A percentile compares a stretch with the other conserved stretches of the same genome.
Conservation (phyloP, 2,888 invertebrate genomes). For the Cosmopolites sordidus region DNA sequence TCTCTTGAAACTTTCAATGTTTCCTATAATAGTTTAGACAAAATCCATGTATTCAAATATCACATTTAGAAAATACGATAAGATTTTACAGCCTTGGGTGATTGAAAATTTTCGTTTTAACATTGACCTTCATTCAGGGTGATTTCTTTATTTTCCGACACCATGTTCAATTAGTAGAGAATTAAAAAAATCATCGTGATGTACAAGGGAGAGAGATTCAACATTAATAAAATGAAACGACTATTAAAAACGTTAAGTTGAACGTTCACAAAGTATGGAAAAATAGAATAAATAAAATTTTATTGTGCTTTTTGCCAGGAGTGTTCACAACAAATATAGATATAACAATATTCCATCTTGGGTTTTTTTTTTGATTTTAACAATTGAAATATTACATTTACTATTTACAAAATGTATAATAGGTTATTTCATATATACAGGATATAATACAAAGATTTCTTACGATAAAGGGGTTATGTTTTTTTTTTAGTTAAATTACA, state of each 20-base stretch:
- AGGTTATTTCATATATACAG: constrained; percentile 22
- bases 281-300: too few relatives aligned
- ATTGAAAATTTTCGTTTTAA: constrained; percentile 21
- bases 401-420: constrained; percentile 24
- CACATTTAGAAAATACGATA: constrained; percentile 51
- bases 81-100: constrained; percentile 29
- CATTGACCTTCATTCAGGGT: constrained; percentile 4
- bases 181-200: neutral
- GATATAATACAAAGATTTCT: constrained; percentile 20
- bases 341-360: constrained; percentile 16
- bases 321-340: constrained; percentile 30
- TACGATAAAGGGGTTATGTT: constrained; percentile 16
- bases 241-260: too few relatives aligned
- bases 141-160: neutral
- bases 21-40: constrained; percentile 20
- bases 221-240: too few relatives aligned
- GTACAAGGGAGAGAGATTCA: neutral
- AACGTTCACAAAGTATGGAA: too few relatives aligned
- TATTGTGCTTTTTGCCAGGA: constrained; percentile 2
- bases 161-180: too few relatives aligned
- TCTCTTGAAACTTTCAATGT: neutral
- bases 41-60: constrained; percentile 49
- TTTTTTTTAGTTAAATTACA: constrained; percentile 17
- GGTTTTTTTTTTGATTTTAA: constrained; percentile 12
- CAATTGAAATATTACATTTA: constrained; percentile 22